Base-by-base conservation (phyloP, 1,140 invertebrate genomes). In the Drosophila persimilis region DNA sequence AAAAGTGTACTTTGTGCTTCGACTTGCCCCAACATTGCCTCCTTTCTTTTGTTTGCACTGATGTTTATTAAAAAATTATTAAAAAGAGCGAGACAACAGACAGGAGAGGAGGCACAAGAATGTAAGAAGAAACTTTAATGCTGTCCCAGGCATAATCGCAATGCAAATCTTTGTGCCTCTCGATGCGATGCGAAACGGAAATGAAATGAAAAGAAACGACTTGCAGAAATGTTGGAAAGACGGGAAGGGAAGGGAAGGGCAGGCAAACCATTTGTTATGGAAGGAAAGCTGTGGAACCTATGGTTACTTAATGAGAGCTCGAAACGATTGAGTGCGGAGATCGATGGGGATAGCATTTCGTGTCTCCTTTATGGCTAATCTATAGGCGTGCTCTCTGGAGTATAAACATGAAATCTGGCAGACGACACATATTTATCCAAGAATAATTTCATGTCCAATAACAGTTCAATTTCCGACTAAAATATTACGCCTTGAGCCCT, bases 131-230 rank as follows among this genome's bases (percentile, higher is more conserved):
- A 70, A 63, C 59, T 55, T 52, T 52, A 55, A n/a, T 43, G 35
- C 44, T 55, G 57, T 45, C 67, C 71, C 71, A 45, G 45, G 45
- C 61, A 45, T 71, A 70, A 74, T 74, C 55, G 56, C 58, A 53
- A 58, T 62, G 73, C 69, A 67, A 73, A 73, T 76, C 69, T 73
- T 72, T 66, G 57, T 73, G 39, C 48, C 26, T 29, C 54, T 45
- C 24, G 35, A 45, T 46, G 54, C 54, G 54, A 56, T 20, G 24
- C 43, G 29, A 35, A 73, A 62, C 54, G 58, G 53, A 73, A 73
- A 69, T 56, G 54, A 56, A 56, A 56, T 56, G 54, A 56, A 56
- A 35, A 20, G 22, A 6, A 56, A 31, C 20, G 24, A 45, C 20
- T 24, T 9, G 7, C 24, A 45, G 15, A 53, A 53, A 39, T 13